phyloP scores from a whole-genome alignment of 2,797 vertebrate species.

The Acrossocheilus wenchowensis region DNA sequence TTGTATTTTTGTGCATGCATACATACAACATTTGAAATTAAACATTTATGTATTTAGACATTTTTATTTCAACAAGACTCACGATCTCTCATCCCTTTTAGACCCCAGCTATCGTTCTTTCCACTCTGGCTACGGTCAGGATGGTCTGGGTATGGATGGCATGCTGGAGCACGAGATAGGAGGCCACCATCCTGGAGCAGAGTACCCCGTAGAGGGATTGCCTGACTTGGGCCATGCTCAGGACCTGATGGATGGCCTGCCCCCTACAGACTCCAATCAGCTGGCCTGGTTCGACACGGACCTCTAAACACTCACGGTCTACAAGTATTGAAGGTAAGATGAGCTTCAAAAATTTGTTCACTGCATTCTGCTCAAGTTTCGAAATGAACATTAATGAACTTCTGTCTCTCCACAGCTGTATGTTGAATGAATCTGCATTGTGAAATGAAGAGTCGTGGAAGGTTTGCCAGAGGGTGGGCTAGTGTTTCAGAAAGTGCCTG shows the following conservation, averaged over 20 bases:
- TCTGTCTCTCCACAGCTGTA: slow-evolving; percentile 83
- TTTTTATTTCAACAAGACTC: not conserved
- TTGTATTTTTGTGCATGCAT: too few relatives aligned
- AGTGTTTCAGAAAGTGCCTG: slow-evolving; percentile 99
- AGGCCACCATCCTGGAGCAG: slow-evolving; percentile 93
- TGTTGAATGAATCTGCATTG: slow-evolving; percentile 91
- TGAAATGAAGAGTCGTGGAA: slow-evolving; percentile 91
- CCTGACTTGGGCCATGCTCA: slow-evolving; percentile 97
- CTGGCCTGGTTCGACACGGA: slow-evolving; percentile 99
- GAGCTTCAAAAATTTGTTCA: not conserved
- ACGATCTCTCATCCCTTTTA: slow-evolving; percentile 59
- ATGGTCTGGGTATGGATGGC: slow-evolving; percentile 93
- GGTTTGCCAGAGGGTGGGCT: slow-evolving; percentile 79
- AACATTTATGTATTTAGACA: not conserved
- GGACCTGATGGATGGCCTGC: slow-evolving; percentile 98
- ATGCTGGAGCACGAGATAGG: slow-evolving; percentile 97
- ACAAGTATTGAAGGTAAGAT: slow-evolving; percentile 42
- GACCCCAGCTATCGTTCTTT: slow-evolving; percentile 94
- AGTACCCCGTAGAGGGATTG: slow-evolving; percentile 95
- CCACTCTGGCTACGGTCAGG: slow-evolving; percentile 94
- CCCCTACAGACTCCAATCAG: slow-evolving; percentile 95
- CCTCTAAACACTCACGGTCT: slow-evolving; percentile 82
- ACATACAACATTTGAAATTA: too few relatives aligned
- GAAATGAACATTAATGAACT: slow-evolving; percentile 24
- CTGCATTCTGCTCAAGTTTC: not conserved